Conservation (phyloP, 2,888 invertebrate species). For the Gasteruption jaculator region DNA sequence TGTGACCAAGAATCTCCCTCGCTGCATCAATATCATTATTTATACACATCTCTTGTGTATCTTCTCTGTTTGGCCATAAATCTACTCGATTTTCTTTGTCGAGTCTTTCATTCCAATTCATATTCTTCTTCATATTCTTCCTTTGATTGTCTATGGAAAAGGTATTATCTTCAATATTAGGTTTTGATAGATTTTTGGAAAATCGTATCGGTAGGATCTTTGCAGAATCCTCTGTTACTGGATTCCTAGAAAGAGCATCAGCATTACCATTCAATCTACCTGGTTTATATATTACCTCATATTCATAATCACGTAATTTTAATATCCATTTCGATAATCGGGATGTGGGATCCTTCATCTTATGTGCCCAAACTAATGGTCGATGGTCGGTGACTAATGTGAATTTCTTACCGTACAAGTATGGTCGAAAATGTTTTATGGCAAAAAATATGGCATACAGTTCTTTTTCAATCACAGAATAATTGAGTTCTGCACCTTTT, state of each 20-base stretch:
- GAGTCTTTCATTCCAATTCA: too few species aligned
- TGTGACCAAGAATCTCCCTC: too few species aligned
- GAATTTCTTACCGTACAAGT: neutral
- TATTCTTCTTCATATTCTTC: too few species aligned
- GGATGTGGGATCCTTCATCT: slow-evolving; percentile 4
- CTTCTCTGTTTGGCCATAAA: too few species aligned
- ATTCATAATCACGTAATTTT: neutral
- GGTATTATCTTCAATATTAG: too few species aligned
- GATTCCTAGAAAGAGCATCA: slow-evolving; percentile 1
- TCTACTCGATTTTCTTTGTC: too few species aligned
- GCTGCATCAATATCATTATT: too few species aligned
- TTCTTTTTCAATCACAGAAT: slow-evolving; percentile 1
- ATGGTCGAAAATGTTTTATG: neutral
- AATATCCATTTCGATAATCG: neutral
- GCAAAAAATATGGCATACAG: neutral
- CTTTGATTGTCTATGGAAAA: too few species aligned
- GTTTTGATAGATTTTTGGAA: too few species aligned
- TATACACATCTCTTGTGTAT: too few species aligned
- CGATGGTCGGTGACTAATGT: slow-evolving; percentile 3
- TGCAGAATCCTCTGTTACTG: too few species aligned
- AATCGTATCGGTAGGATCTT: too few species aligned
- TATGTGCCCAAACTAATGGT: neutral
- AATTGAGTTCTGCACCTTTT: neutral
- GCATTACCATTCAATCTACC: neutral
- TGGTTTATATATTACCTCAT: neutral